phyloP scores from a whole-genome alignment of 1,140 invertebrate genomes.

The Theocolax elegans region DNA sequence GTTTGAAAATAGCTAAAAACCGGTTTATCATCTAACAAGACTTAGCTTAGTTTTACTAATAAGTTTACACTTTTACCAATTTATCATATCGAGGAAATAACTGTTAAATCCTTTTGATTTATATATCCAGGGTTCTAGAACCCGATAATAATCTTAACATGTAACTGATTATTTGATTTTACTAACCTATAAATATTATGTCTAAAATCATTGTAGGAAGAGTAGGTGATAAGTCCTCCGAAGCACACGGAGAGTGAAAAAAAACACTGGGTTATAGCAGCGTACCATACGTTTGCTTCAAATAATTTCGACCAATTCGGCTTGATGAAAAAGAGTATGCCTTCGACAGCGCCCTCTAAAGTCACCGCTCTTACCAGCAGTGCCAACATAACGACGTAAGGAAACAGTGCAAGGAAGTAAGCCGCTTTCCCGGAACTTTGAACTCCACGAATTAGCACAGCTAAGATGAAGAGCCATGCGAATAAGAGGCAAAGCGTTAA shows the following conservation, averaged over 20 bases:
- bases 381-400: slow-evolving; percentile 73
- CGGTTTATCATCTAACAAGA: too few relatives aligned
- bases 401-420: slow-evolving; percentile 75
- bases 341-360: slow-evolving; percentile 66
- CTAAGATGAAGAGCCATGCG: slow-evolving; percentile 74
- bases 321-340: slow-evolving; percentile 79
- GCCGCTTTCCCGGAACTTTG: slow-evolving; percentile 67
- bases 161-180: too few relatives aligned
- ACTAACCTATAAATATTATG: slow-evolving; percentile 76
- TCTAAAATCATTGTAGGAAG: slow-evolving; percentile 78
- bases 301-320: slow-evolving; percentile 75
- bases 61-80: too few relatives aligned
- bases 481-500: slow-evolving; percentile 72
- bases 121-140: too few relatives aligned
- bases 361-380: slow-evolving; percentile 72
- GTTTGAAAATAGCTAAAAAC: too few relatives aligned
- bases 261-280: slow-evolving; percentile 84
- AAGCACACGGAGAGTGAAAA: slow-evolving; percentile 82
- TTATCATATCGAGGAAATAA: too few relatives aligned
- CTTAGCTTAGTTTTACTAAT: too few relatives aligned
- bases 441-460: slow-evolving; percentile 73
- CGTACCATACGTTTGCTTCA: slow-evolving; percentile 81
- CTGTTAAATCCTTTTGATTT: too few relatives aligned
- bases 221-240: slow-evolving; percentile 77
- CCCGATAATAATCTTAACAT: too few relatives aligned